Percentiles rank a stretch among this genome's conserved stretches.
Evolutionary conservation across 2,113 vertebrate species (phyloP).

Genomic region (Peromyscus leucopus): DNA sequence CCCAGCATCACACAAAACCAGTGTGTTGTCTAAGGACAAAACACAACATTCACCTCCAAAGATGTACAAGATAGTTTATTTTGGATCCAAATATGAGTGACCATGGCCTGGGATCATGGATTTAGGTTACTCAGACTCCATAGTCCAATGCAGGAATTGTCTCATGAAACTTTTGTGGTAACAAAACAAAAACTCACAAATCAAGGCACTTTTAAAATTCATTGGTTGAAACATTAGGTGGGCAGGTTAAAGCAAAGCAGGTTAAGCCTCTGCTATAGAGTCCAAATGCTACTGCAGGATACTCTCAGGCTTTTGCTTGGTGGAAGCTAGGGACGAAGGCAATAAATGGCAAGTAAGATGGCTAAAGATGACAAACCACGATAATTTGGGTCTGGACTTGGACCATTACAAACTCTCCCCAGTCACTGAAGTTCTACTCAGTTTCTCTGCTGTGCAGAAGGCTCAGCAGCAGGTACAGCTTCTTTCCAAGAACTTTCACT

Average conservation of each 20-base stretch:
- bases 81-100: not conserved
- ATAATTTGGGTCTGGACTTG: not conserved
- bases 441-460: not conserved
- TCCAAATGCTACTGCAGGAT: not conserved
- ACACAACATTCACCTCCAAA: not conserved
- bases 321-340: not conserved
- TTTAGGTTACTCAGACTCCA: not conserved
- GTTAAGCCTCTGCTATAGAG: not conserved
- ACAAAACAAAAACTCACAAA: not conserved
- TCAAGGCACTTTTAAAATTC: not conserved
- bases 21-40: not conserved
- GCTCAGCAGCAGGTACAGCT: not conserved
- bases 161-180: not conserved
- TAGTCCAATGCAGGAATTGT: not conserved
- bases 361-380: not conserved
- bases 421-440: not conserved
- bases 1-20: not conserved
- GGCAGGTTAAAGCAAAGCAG: not conserved
- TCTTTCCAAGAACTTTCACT: not conserved
- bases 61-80: not conserved
- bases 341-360: not conserved
- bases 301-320: not conserved
- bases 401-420: not conserved
- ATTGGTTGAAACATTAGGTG: not conserved
- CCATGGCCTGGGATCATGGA: not conserved